Conservation (phyloP, 30 jellyfish, hydroid and myxozoan species). For the Aurelia aurita complex sp. Pacific region DNA sequence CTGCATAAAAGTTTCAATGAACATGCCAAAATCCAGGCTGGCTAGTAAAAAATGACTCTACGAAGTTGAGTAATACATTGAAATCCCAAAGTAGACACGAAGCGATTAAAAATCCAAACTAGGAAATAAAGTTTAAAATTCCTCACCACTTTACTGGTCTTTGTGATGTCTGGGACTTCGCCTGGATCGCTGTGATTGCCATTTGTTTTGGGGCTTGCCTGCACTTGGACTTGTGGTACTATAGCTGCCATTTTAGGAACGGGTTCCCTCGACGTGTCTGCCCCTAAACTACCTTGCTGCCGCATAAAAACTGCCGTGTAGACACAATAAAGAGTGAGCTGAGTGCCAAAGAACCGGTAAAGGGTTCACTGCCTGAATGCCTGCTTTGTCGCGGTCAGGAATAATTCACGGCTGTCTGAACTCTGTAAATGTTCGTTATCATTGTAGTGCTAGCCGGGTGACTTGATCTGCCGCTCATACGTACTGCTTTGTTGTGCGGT, state of each 20-base stretch:
- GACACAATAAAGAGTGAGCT: slow-evolving; percentile 27
- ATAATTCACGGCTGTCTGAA: slow-evolving; percentile 79
- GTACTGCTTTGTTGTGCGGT: slow-evolving; percentile 66
- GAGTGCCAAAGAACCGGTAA: slow-evolving; percentile 66
- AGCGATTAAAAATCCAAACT: slow-evolving; percentile 7
- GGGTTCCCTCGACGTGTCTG: slow-evolving; percentile 60
- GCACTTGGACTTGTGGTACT: slow-evolving; percentile 61
- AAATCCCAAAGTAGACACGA: not conserved
- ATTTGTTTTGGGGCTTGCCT: slow-evolving; percentile 74
- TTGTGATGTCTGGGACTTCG: slow-evolving; percentile 63
- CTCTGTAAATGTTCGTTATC: slow-evolving; percentile 67
- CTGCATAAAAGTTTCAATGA: not conserved
- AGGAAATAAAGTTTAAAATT: not conserved
- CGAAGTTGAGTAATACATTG: not conserved
- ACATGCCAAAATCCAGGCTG: slow-evolving; percentile 5
- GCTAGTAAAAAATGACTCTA: not conserved
- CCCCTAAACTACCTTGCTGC: slow-evolving; percentile 63
- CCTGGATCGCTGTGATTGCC: slow-evolving; percentile 53
- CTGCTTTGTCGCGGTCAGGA: slow-evolving; percentile 83
- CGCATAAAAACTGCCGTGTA: slow-evolving; percentile 66
- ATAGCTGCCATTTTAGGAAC: slow-evolving; percentile 74
- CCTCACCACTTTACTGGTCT: slow-evolving; percentile 76
- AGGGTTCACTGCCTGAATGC: slow-evolving; percentile 74
- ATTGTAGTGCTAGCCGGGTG: slow-evolving; percentile 70
- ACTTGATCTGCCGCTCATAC: slow-evolving; percentile 7